A percentile compares a stretch with the other conserved stretches of the same genome.
Evolutionary conservation across 1,140 invertebrate species (phyloP).

Genomic region (Anastatus disparis): DNA sequence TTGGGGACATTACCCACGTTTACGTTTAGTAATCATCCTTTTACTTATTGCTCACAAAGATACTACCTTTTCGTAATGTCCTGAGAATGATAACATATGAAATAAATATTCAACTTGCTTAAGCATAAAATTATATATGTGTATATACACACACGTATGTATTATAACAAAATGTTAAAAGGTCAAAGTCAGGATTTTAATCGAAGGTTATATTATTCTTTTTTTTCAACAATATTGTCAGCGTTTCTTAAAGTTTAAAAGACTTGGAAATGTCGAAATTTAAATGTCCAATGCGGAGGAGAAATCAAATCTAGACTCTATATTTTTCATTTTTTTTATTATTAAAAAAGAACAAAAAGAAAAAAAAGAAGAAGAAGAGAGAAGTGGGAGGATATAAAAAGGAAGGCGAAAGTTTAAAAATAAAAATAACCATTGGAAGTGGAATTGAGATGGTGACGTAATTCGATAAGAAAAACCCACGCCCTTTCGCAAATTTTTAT

Average conservation of each 20-base stretch:
- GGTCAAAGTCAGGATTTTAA: too few relatives aligned
- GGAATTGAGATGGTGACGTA: constrained; percentile 9
- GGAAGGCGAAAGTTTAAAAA: constrained; percentile 20
- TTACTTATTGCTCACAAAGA: too few relatives aligned
- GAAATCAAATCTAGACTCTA: not conserved
- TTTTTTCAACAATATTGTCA: not conserved
- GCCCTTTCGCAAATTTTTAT: constrained; percentile 10
- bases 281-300: constrained; percentile 27
- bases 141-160: too few relatives aligned
- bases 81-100: too few relatives aligned
- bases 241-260: constrained; percentile 34
- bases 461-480: constrained; percentile 24
- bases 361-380: not conserved
- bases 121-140: too few relatives aligned
- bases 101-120: too few relatives aligned
- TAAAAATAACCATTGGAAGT: not conserved
- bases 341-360: not conserved
- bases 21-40: too few relatives aligned
- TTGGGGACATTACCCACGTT: not conserved
- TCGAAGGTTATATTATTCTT: not conserved
- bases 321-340: not conserved
- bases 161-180: too few relatives aligned
- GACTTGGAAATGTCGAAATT: constrained; percentile 28
- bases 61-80: too few relatives aligned
- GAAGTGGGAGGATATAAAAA: not conserved